Evolutionary conservation across 2,888 invertebrate species (phyloP), one percentile per base, ranked within the genome.

Genomic region (Meghimatium bilineatum): DNA sequence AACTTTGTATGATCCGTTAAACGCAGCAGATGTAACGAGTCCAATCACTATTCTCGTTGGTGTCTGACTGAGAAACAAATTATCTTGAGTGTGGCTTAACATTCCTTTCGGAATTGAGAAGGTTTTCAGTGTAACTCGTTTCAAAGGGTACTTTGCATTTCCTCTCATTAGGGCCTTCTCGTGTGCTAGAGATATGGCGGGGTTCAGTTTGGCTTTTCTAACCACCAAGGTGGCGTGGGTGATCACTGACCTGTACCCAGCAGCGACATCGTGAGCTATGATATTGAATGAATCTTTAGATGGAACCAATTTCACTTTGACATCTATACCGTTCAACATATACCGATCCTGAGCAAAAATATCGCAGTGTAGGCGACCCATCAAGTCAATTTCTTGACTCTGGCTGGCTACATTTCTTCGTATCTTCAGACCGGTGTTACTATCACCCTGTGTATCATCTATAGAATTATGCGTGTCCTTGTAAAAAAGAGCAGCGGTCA

Each of bases 251-350:
- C 36, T 76, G 36, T 71, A 75, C n/a, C 56, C 66, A 34, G 1
- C 60, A 8, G n/a, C 49, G 10, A 12, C 32, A 17, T 49, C 78
- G 23, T 66, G 44, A 0, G 72, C 71, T 32, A 79, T 77, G 26
- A 86, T 34, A 52, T 29, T 32, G 60, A 86, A 86, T 3, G 23
- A 23, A 17, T 75, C 49, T 60, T 72, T 74, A 12, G 82, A 69
- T 23, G 34, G 60, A 1, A 26, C 66, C n/a, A 83, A 26, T n/a
- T 69, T 76, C 10, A 85, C 34, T 23, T 85, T 84, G 5, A 85
- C 34, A 69, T 71, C 44, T n/a, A 86, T 77, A 6, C 83, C 82
- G n/a, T 86, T 85, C 23, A 86, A 0, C 34, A 86, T n/a, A 38
- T 71, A 84, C 0, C 71, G 60, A 26, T 84, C 79, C 17, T 72